phyloP scores from a whole-genome alignment of 1,140 invertebrate species.

The Phocides pigmalion region DNA sequence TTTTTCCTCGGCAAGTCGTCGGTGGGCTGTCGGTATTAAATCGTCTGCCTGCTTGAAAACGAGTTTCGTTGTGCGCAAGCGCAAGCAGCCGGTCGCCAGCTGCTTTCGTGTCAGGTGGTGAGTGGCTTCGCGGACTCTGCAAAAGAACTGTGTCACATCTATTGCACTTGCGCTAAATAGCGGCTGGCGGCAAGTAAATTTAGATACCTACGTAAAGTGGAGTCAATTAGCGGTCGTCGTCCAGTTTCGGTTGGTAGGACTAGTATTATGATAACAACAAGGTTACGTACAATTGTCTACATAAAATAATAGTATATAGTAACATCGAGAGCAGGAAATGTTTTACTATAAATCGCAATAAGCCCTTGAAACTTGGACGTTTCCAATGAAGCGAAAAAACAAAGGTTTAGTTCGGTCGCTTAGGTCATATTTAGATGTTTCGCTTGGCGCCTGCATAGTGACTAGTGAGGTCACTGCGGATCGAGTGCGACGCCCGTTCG shows the following conservation, averaged over 20 bases:
- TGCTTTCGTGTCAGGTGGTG: constrained; percentile 77
- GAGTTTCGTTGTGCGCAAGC: constrained; percentile 69
- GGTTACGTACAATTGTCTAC: neutral
- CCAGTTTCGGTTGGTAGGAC: neutral
- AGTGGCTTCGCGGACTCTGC: constrained; percentile 62
- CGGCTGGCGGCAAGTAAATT: constrained; percentile 31
- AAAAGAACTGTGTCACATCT: constrained; percentile 47
- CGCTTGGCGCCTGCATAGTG: constrained; percentile 60
- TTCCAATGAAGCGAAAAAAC: constrained; percentile 44
- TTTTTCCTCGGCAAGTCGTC: constrained; percentile 36
- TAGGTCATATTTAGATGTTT: constrained; percentile 70
- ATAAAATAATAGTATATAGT: neutral
- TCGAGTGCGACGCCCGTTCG: constrained; percentile 61
- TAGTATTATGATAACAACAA: neutral
- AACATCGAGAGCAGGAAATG: neutral
- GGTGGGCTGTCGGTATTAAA: constrained; percentile 67
- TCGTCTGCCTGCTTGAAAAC: constrained; percentile 69
- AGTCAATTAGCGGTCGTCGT: constrained; percentile 54
- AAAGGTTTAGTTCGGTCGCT: constrained; percentile 45
- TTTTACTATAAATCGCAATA: neutral
- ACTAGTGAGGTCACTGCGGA: constrained; percentile 69
- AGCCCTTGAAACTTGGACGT: constrained; percentile 22
- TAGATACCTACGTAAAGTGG: constrained; percentile 41
- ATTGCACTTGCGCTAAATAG: constrained; percentile 39
- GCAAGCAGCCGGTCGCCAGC: constrained; percentile 73